Evolutionary conservation across 2,888 invertebrate species (phyloP), one percentile per base, ranked within the genome.

Genomic region (Atethmia centrago): DNA sequence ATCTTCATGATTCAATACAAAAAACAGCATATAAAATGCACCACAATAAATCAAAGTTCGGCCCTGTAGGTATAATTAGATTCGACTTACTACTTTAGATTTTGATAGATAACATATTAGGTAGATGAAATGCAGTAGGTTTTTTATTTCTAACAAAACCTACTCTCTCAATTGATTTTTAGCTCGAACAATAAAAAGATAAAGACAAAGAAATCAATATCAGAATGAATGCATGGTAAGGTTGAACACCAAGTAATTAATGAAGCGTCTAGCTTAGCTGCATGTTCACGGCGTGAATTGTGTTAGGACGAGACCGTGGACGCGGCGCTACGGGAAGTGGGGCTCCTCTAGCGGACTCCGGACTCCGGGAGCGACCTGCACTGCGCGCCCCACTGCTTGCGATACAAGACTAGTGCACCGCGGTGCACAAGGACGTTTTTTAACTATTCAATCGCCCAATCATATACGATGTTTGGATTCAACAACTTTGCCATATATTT

Each of bases 281-380:
- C 87, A 87, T 91, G 88, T 86, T 91, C 87, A 92, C 85, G 89
- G 86, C 80, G 88, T 89, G 87, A 85, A 84, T 90, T 90, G 88
- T 90, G 84, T 88, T 94, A 95, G 99, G 99, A 99, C 96, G 99
- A 99, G 97, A 98, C 98, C 92, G 98, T 99, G 96, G 99, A 99
- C 96, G 98, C 98, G 93, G 98, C 99, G 94, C 98, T 99, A 94
- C 98, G 98, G 95, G 99, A 99, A 96, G 98, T 99, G 97, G 99
- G 99, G 94, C 98, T 99, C 93, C 98, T 98, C 94, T 99, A 84
- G 81, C 28, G 74, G 45, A 31, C 74, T 55, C 49, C 31, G 72
- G 61, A 53, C 56, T 49, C 28, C 67, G 72, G 21, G 70, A 42
- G 62, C 64, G 42, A 64, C 42, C 80, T 65, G 66, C 84, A 55